These are phyloP conservation scores for Solea solea DNA, from an alignment of 2,113 vertebrate species.

Conservation along the genomic window DNA sequence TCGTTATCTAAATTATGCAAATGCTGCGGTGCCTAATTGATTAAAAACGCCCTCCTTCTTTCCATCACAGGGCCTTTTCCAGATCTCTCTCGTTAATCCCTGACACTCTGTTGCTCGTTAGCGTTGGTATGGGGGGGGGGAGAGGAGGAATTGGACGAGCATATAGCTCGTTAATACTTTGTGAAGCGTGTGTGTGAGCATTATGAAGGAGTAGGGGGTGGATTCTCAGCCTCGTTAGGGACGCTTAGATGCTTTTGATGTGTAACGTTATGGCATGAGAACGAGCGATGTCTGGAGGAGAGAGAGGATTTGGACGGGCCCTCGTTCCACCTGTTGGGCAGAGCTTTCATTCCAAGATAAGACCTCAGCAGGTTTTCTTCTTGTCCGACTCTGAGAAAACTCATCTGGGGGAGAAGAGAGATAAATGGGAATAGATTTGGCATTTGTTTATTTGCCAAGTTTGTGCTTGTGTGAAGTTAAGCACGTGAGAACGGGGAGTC, in stretches of 20 bases:
- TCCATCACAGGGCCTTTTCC: slow-evolving; percentile 64
- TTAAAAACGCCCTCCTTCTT: slow-evolving; percentile 67
- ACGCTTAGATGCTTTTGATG: slow-evolving; percentile 77
- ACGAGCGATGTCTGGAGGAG: slow-evolving; percentile 64
- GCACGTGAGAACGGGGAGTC: not conserved
- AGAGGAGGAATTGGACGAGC: slow-evolving; percentile 51
- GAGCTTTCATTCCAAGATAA: slow-evolving; percentile 61
- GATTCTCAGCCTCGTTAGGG: slow-evolving; percentile 76
- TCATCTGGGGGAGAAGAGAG: slow-evolving; percentile 6
- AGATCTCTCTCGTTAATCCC: slow-evolving; percentile 79
- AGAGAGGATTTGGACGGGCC: slow-evolving; percentile 61
- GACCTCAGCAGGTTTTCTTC: slow-evolving; percentile 41
- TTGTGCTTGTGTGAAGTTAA: slow-evolving; percentile 1
- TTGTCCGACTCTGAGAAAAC: slow-evolving; percentile 5
- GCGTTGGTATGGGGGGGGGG: slow-evolving; percentile 35
- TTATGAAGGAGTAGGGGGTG: slow-evolving; percentile 43
- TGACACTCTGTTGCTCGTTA: slow-evolving; percentile 80
- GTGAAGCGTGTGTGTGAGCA: slow-evolving; percentile 53
- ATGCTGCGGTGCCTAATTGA: slow-evolving; percentile 79
- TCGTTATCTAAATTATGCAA: slow-evolving; percentile 84
- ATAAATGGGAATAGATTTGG: slow-evolving; percentile 50
- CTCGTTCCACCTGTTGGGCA: slow-evolving; percentile 73
- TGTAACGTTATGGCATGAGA: slow-evolving; percentile 79
- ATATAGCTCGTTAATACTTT: slow-evolving; percentile 79
- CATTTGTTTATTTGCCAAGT: slow-evolving; percentile 30